Evolutionary conservation across 2,888 invertebrate species (phyloP).

Genomic region (Adelognathus sp.): DNA sequence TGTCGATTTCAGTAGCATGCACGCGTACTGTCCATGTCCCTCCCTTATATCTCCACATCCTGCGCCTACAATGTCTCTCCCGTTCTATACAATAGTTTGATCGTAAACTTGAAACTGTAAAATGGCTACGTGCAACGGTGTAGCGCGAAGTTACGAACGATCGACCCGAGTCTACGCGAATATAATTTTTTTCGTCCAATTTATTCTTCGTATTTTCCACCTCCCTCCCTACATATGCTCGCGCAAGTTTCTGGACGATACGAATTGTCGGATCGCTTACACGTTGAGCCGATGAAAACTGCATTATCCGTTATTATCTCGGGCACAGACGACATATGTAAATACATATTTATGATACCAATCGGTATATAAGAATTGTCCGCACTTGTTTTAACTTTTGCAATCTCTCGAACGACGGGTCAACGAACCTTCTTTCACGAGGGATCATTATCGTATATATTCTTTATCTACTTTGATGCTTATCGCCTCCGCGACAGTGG

Average conservation of each 20-base stretch:
- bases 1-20: slow-evolving; percentile 12
- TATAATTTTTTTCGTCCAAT: neutral
- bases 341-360: slow-evolving; percentile 28
- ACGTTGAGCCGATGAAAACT: neutral
- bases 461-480: slow-evolving; percentile 50
- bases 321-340: neutral
- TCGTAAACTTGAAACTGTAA: neutral
- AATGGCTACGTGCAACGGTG: neutral
- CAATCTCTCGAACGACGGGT: slow-evolving; percentile 44
- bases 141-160: slow-evolving; percentile 14
- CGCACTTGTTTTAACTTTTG: slow-evolving; percentile 17
- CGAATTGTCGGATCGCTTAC: neutral
- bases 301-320: slow-evolving; percentile 32
- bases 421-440: slow-evolving; percentile 26
- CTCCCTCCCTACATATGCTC: neutral
- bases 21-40: neutral
- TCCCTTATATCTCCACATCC: neutral
- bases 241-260: slow-evolving; percentile 18
- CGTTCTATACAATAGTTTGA: neutral
- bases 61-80: neutral
- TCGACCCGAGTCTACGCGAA: slow-evolving; percentile 21
- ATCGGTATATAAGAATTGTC: slow-evolving; percentile 43
- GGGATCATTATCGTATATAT: slow-evolving; percentile 48
- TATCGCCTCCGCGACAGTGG: slow-evolving; percentile 35
- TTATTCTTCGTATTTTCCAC: neutral